A percentile compares a stretch with the other conserved stretches of the same genome.
These are phyloP conservation scores for Zelleria hepariella DNA, from an alignment of 2,888 invertebrate genomes.

Conservation along the genomic window DNA sequence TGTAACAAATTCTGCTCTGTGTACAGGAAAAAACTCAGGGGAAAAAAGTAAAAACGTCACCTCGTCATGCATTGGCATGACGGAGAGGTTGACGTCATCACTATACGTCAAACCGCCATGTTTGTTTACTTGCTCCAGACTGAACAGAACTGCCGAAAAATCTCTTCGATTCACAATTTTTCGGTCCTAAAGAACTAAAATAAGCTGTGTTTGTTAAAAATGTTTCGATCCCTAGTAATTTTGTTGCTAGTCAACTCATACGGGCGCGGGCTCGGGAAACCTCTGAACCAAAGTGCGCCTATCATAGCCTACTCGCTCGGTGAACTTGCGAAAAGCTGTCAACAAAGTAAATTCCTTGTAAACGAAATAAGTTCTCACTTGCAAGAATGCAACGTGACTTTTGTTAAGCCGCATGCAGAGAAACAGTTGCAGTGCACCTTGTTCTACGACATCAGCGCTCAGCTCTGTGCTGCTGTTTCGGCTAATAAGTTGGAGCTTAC, in stretches of 20 bases:
- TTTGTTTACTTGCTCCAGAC: too few relatives aligned
- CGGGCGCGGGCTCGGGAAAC: conserved; percentile 38
- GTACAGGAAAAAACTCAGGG: too few relatives aligned
- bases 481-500: conserved; percentile 24
- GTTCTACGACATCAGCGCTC: conserved; percentile 52
- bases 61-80: too few relatives aligned
- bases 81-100: too few relatives aligned
- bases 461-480: conserved; percentile 35
- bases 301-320: conserved; percentile 18
- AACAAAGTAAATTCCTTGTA: conserved; percentile 34
- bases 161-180: too few relatives aligned
- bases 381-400: conserved; percentile 29
- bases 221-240: conserved; percentile 21
- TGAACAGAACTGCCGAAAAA: too few relatives aligned
- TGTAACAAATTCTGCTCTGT: too few relatives aligned
- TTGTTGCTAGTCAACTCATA: conserved; percentile 40
- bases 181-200: too few relatives aligned
- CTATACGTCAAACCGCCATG: too few relatives aligned
- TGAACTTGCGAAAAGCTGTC: conserved; percentile 33
- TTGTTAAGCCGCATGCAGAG: conserved; percentile 19
- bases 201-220: too few relatives aligned
- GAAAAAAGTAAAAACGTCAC: too few relatives aligned
- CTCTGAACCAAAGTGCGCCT: conserved; percentile 21
- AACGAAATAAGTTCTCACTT: conserved; percentile 31
- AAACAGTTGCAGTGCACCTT: conserved; percentile 44